phyloP scores from a whole-genome alignment of 2,113 vertebrate species.

The Macroglossus sobrinus region DNA sequence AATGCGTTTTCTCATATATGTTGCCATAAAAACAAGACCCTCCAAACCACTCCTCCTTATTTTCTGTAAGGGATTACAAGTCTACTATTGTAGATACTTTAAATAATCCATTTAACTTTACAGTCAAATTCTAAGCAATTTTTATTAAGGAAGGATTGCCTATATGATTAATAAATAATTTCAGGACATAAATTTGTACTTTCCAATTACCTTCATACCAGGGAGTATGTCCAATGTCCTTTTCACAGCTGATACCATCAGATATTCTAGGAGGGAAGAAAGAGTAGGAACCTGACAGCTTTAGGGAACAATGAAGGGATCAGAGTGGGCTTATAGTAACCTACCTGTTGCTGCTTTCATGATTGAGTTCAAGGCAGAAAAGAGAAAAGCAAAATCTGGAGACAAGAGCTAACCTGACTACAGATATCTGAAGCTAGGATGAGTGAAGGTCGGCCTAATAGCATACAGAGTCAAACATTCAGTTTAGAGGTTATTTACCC shows the following conservation, averaged over 20 bases:
- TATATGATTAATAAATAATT: conserved; percentile 18
- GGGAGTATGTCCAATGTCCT: neutral
- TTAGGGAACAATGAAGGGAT: neutral
- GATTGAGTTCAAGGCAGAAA: neutral
- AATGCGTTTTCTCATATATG: neutral
- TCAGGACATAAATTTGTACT: neutral
- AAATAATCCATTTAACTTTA: conserved; percentile 14
- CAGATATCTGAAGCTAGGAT: neutral
- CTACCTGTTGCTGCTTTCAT: neutral
- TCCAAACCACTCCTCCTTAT: neutral
- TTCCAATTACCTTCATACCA: conserved; percentile 15
- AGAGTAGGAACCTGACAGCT: neutral
- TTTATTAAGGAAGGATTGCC: neutral
- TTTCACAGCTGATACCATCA: neutral
- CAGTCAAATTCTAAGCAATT: neutral
- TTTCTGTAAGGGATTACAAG: neutral
- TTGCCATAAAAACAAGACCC: neutral
- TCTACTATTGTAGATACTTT: neutral
- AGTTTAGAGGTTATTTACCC: neutral
- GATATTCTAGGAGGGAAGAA: conserved; percentile 18
- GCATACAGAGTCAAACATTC: neutral
- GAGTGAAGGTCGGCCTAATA: neutral
- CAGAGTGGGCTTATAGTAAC: neutral
- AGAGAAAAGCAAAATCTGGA: neutral
- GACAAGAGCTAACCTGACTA: neutral